Evolutionary conservation across 2,888 invertebrate species (phyloP).

Genomic region (Drosophila anceps): DNA sequence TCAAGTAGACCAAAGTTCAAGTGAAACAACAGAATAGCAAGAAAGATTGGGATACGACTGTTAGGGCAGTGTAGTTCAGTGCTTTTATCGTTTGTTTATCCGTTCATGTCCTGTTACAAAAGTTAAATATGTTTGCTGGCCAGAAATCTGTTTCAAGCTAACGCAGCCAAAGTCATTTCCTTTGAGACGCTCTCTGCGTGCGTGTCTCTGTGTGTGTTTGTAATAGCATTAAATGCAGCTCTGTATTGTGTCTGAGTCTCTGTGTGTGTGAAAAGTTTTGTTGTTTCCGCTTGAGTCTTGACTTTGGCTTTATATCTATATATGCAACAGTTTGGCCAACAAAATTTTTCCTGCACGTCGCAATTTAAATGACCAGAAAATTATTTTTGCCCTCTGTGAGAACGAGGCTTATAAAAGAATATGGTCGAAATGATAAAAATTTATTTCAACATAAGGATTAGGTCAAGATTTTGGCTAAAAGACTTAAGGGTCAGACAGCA

Average conservation of each 20-base stretch:
- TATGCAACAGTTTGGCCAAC: conserved; percentile 33
- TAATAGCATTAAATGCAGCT: conserved; percentile 28
- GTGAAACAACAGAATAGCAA: conserved; percentile 12
- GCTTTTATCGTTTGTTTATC: conserved; percentile 23
- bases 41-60: conserved; percentile 8
- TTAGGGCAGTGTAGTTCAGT: conserved; percentile 5
- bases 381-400: conserved; percentile 12
- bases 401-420: conserved; percentile 1
- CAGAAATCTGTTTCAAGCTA: conserved; percentile 26
- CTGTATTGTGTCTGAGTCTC: conserved; percentile 12
- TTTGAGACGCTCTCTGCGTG: conserved; percentile 31
- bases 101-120: conserved; percentile 36
- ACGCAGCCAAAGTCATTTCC: conserved; percentile 35
- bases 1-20: conserved; percentile 42
- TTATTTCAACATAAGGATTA: conserved; percentile 1
- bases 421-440: conserved; percentile 16
- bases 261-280: conserved; percentile 34
- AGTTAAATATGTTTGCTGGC: conserved; percentile 40
- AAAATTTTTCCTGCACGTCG: conserved; percentile 14
- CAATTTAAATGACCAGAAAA: conserved; percentile 44
- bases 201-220: conserved; percentile 9
- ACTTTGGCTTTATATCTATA: conserved; percentile 17
- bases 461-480: neutral
- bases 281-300: conserved; percentile 29
- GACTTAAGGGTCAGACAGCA: neutral